Conservation (phyloP, 2,888 invertebrate species). For the Lordiphosa andalusiaca region DNA sequence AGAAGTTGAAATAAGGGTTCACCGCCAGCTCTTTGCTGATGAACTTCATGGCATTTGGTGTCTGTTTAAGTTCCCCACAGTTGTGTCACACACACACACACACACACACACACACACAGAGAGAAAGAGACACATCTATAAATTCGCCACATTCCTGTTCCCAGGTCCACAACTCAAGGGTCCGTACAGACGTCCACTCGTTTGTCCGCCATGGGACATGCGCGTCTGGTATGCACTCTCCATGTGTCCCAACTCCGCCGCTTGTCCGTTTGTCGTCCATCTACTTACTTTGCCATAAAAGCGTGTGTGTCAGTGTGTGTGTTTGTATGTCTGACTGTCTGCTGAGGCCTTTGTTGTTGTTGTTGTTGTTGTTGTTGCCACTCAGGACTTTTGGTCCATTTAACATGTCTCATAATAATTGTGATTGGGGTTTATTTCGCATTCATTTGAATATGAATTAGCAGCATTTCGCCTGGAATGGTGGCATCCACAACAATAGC, state of each 20-base stretch:
- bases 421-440: constrained; percentile 76
- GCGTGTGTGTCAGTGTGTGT: constrained; percentile 9
- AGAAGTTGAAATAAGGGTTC: no score
- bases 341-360: constrained; percentile 14
- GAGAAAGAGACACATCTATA: no score
- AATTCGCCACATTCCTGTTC: not conserved
- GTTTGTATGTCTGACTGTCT: constrained; percentile 13
- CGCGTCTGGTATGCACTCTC: constrained; percentile 47
- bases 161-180: constrained; percentile 15
- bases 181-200: constrained; percentile 47
- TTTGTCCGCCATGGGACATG: constrained; percentile 63
- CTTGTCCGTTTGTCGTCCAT: no score
- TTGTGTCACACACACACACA: no score
- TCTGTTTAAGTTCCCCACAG: no score
- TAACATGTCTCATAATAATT: constrained; percentile 78
- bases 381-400: constrained; percentile 77
- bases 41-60: no score
- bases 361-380: constrained; percentile 40
- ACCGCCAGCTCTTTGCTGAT: no score
- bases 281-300: not conserved
- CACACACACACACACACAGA: no score
- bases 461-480: constrained; percentile 62
- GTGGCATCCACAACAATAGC: constrained; percentile 40
- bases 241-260: constrained; percentile 2
- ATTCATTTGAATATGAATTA: constrained; percentile 78